Evolutionary conservation across 2,888 invertebrate genomes (phyloP).

Genomic region (Trichacis sp.): DNA sequence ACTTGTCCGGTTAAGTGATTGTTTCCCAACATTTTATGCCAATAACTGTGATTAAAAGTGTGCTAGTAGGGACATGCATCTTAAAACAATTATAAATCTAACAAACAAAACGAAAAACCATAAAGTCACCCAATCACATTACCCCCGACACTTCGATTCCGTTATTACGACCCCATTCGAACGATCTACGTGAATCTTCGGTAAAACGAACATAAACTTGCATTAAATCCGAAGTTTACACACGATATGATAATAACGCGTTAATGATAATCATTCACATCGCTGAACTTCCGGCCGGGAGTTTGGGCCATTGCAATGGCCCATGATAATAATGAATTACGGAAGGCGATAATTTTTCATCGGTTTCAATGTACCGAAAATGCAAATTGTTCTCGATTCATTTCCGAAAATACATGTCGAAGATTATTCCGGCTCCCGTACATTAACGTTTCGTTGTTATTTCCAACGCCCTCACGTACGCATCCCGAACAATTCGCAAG

Average conservation of each 20-base stretch:
- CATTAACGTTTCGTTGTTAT: background rate
- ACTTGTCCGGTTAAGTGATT: no score
- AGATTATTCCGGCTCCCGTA: background rate
- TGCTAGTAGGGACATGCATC: no score
- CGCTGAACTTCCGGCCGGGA: constrained; percentile 1
- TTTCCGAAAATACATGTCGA: background rate
- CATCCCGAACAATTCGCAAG: no score
- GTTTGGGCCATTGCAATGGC: background rate
- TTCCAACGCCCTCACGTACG: no score
- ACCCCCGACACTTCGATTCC: no score
- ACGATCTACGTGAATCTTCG: background rate
- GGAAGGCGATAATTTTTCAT: constrained; percentile 15
- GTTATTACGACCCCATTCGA: background rate
- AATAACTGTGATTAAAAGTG: no score
- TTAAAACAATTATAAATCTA: no score
- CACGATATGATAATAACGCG: constrained; percentile 9
- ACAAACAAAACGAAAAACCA: no score
- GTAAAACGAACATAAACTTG: constrained; percentile 3
- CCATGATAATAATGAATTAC: constrained; percentile 9
- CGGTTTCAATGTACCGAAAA: constrained; percentile 6
- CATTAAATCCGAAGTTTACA: background rate
- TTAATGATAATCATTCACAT: constrained; percentile 15
- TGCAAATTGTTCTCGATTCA: background rate
- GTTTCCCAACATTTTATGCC: no score
- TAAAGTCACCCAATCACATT: no score